Evolutionary conservation across 1,140 invertebrate genomes (phyloP).

Genomic region (Bombus ignitus): DNA sequence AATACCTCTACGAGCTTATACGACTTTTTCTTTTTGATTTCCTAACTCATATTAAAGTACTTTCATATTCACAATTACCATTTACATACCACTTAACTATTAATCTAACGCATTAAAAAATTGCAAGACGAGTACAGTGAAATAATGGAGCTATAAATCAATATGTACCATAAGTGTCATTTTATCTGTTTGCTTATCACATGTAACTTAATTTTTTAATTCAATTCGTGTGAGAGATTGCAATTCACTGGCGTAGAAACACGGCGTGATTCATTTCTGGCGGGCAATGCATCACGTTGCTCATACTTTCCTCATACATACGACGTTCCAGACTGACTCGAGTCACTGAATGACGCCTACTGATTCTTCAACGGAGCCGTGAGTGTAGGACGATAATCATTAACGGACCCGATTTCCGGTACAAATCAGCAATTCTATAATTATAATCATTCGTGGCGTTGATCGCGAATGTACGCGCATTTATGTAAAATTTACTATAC

Average conservation of each 20-base stretch:
- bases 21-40: background rate
- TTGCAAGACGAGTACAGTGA: background rate
- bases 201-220: background rate
- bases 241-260: constrained; percentile 23
- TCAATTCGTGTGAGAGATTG: constrained; percentile 3
- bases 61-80: background rate
- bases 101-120: no score
- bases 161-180: background rate
- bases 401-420: constrained; percentile 61
- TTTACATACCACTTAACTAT: background rate
- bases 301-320: constrained; percentile 32
- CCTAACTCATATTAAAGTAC: background rate
- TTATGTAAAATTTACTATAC: background rate
- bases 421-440: constrained; percentile 34
- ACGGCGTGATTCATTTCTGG: constrained; percentile 55
- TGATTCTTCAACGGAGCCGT: constrained; percentile 32
- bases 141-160: background rate
- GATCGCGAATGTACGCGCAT: background rate
- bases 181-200: background rate
- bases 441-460: background rate
- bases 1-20: background rate
- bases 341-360: constrained; percentile 64
- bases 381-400: constrained; percentile 54
- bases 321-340: background rate
- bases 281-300: constrained; percentile 39